A percentile compares a stretch with the other conserved stretches of the same genome.
Evolutionary conservation across 2,797 vertebrate genomes (phyloP).

Genomic region (Typhlichthys subterraneus): DNA sequence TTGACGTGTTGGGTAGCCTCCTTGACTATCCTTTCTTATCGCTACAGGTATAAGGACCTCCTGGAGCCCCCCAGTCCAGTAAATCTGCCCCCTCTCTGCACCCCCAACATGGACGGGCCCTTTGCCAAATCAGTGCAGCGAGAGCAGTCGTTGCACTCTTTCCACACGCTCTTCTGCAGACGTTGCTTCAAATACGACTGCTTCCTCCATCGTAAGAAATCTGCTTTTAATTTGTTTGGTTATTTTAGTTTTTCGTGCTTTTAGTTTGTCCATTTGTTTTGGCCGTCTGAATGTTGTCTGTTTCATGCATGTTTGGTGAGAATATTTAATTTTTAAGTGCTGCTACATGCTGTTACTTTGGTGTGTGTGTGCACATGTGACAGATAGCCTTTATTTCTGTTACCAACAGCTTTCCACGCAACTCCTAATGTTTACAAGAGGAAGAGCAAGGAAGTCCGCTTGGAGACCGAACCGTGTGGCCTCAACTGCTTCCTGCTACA

Average conservation of each 20-base stretch:
- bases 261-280: background rate
- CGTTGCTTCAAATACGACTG: constrained; percentile 99
- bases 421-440: constrained; percentile 96
- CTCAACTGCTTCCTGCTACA: constrained; percentile 92
- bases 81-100: constrained; percentile 92
- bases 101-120: constrained; percentile 94
- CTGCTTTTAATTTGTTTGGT: background rate
- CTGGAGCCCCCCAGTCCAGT: constrained; percentile 86
- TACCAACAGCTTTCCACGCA: constrained; percentile 88
- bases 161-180: constrained; percentile 97
- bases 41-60: constrained; percentile 89
- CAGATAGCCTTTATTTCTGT: constrained; percentile 15
- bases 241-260: background rate
- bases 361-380: constrained; percentile 3
- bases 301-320: background rate
- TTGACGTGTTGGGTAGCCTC: background rate
- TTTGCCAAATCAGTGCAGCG: constrained; percentile 95
- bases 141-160: constrained; percentile 96
- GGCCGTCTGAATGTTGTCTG: background rate
- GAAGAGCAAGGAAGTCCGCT: constrained; percentile 94
- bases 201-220: constrained; percentile 82
- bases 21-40: background rate
- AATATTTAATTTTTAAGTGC: background rate
- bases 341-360: background rate
- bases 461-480: constrained; percentile 92